phyloP scores from a whole-genome alignment of 1,140 invertebrate species.

The Drosophila ananassae region DNA sequence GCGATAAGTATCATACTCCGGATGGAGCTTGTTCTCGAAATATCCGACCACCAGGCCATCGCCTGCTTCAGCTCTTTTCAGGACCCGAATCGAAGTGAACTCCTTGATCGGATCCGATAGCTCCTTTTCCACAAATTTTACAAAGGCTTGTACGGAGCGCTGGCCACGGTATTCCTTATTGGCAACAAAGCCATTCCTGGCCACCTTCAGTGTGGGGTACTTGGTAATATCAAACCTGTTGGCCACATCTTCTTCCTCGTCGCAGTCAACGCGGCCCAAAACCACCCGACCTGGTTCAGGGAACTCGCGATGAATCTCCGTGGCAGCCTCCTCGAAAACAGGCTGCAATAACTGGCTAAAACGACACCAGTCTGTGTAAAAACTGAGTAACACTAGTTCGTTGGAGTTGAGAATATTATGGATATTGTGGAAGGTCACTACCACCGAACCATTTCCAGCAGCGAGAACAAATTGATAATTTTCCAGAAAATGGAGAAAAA shows the following conservation, averaged over 20 bases:
- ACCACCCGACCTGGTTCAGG: constrained; percentile 92
- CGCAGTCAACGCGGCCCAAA: constrained; percentile 98
- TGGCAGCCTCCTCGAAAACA: constrained; percentile 92
- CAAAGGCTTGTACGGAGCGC: constrained; percentile 89
- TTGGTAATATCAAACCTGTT: constrained; percentile 96
- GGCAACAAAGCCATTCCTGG: constrained; percentile 94
- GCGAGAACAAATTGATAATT: not conserved
- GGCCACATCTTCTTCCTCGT: constrained; percentile 91
- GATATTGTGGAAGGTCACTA: constrained; percentile 12
- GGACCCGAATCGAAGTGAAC: constrained; percentile 88
- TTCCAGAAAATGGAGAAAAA: constrained; percentile 3
- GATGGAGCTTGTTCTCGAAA: constrained; percentile 91
- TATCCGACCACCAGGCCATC: constrained; percentile 96
- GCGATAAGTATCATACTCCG: constrained; percentile 91
- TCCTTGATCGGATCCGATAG: constrained; percentile 94
- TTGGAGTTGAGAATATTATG: constrained; percentile 3
- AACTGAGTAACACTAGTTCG: constrained; percentile 51
- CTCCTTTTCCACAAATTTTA: constrained; percentile 94
- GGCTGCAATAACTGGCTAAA: constrained; percentile 44
- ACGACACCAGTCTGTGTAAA: constrained; percentile 40
- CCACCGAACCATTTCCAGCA: not conserved
- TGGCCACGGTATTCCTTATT: constrained; percentile 97
- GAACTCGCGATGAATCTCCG: constrained; percentile 88
- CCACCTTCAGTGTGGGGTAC: constrained; percentile 98
- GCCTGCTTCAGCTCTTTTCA: constrained; percentile 90